Conservation (phyloP, 2,888 invertebrate species). For the Melinaea marsaeus region DNA sequence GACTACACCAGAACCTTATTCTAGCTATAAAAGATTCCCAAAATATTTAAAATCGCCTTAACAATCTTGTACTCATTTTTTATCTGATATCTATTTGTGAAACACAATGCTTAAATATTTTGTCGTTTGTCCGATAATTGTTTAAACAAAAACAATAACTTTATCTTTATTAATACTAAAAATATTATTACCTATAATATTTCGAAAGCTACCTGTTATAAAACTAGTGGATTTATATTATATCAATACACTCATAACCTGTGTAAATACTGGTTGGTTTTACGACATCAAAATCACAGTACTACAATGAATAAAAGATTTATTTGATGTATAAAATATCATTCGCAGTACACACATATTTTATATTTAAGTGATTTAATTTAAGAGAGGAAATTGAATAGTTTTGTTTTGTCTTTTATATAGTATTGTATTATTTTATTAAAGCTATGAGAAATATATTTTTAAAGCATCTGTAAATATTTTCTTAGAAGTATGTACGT, state of each 20-base stretch:
- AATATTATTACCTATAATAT: neutral
- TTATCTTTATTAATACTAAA: neutral
- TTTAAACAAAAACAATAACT: neutral
- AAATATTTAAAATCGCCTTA: too few species aligned
- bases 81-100: too few species aligned
- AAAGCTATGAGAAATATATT: too few species aligned
- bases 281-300: slow-evolving; percentile 65
- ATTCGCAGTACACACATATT: neutral
- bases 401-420: too few species aligned
- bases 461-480: slow-evolving; percentile 12
- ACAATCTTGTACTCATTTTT: too few species aligned
- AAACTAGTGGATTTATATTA: slow-evolving; percentile 1
- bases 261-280: slow-evolving; percentile 51
- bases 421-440: too few species aligned
- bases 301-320: slow-evolving; percentile 68
- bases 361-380: neutral
- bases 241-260: slow-evolving; percentile 26
- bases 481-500: slow-evolving; percentile 17
- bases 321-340: slow-evolving; percentile 49
- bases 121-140: neutral
- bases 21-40: too few species aligned
- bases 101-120: too few species aligned
- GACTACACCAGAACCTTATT: too few species aligned
- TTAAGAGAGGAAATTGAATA: too few species aligned
- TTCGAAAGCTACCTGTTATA: neutral